Evolutionary conservation across 2,113 vertebrate genomes (phyloP).

Genomic region (Alligator sinensis): DNA sequence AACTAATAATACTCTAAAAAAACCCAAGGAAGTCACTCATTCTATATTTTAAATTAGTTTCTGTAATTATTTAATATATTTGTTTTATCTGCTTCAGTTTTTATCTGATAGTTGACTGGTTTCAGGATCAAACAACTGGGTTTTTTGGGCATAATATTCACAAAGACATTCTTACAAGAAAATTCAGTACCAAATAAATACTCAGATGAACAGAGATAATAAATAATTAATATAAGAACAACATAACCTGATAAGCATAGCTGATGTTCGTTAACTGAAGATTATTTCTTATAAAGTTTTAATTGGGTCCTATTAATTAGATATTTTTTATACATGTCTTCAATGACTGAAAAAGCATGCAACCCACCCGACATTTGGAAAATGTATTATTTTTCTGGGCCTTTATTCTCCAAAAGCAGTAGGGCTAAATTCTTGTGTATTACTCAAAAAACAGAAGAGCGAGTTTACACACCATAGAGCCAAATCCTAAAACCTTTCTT

Average conservation of each 20-base stretch:
- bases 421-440: slow-evolving; percentile 6
- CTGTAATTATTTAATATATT: slow-evolving; percentile 3
- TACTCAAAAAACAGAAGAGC: neutral
- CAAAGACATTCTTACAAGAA: slow-evolving; percentile 25
- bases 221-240: slow-evolving; percentile 55
- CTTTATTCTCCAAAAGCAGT: slow-evolving; percentile 19
- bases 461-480: neutral
- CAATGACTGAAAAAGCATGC: slow-evolving; percentile 46
- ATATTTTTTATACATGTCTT: slow-evolving; percentile 52
- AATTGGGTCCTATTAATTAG: slow-evolving; percentile 61
- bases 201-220: slow-evolving; percentile 43
- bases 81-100: neutral
- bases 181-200: slow-evolving; percentile 11
- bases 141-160: slow-evolving; percentile 47
- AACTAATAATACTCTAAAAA: neutral
- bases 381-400: neutral
- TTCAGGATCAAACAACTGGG: slow-evolving; percentile 19
- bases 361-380: slow-evolving; percentile 16
- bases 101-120: slow-evolving; percentile 30
- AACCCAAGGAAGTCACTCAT: neutral
- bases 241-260: slow-evolving; percentile 56
- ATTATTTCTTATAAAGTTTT: slow-evolving; percentile 60
- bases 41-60: slow-evolving; percentile 24
- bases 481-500: neutral
- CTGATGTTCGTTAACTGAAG: slow-evolving; percentile 64